These are phyloP conservation scores for Salvelinus sp. DNA, from an alignment of 2,113 vertebrate genomes.

Conservation along the genomic window DNA sequence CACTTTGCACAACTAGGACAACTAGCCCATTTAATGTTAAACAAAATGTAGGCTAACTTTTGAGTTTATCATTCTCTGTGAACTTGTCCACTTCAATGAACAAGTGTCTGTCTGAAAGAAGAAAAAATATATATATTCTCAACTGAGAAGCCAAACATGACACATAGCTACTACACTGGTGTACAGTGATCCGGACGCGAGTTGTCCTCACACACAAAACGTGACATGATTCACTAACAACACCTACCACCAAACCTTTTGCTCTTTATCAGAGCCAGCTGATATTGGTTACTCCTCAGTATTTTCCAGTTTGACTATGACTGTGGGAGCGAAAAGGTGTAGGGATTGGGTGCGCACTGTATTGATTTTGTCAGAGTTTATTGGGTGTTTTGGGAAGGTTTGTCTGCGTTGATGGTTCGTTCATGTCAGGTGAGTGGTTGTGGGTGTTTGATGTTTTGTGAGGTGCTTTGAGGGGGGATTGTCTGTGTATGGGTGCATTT, in stretches of 20 bases:
- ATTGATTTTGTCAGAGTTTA: neutral
- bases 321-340: neutral
- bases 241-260: neutral
- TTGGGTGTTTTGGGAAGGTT: neutral
- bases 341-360: neutral
- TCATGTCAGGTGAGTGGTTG: neutral
- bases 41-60: too few relatives aligned
- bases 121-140: neutral
- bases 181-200: conserved; percentile 21
- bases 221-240: neutral
- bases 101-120: neutral
- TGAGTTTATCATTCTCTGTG: too few relatives aligned
- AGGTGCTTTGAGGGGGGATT: neutral
- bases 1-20: too few relatives aligned
- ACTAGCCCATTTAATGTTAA: too few relatives aligned
- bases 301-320: neutral
- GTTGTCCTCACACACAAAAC: neutral
- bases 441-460: neutral
- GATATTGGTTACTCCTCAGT: too few relatives aligned
- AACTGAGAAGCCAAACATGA: conserved; percentile 18
- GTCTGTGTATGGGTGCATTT: neutral
- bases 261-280: too few relatives aligned
- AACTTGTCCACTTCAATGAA: neutral
- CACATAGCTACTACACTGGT: neutral
- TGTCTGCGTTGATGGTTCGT: neutral